Evolutionary conservation across 2,797 vertebrate genomes (phyloP).

Genomic region (Spinus olivaceus): DNA sequence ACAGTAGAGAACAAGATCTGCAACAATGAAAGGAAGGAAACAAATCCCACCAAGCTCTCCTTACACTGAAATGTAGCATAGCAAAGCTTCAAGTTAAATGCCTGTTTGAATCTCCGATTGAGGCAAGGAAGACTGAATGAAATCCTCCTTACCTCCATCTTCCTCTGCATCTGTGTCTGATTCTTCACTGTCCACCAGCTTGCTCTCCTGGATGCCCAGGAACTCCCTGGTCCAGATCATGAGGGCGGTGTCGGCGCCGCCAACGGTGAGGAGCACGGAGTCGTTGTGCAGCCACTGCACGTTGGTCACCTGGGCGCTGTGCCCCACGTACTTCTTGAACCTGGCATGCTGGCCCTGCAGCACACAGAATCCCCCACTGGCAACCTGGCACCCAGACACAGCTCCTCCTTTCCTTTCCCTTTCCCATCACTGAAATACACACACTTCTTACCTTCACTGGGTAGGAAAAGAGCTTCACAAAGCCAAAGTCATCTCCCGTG

Average conservation of each 20-base stretch:
- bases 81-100: background rate
- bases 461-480: conserved; percentile 93
- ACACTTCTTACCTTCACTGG: conserved; percentile 84
- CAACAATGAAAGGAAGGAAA: background rate
- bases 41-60: background rate
- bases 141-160: conserved; percentile 85
- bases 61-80: background rate
- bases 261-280: conserved; percentile 88
- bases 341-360: conserved; percentile 88
- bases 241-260: conserved; percentile 90
- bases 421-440: background rate
- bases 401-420: background rate
- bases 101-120: background rate
- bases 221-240: conserved; percentile 95
- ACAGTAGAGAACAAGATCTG: background rate
- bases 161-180: conserved; percentile 92
- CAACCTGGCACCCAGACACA: background rate
- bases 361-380: background rate
- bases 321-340: conserved; percentile 94
- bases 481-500: conserved; percentile 93
- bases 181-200: conserved; percentile 93
- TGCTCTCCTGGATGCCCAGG: conserved; percentile 87
- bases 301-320: conserved; percentile 92
- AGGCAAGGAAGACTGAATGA: background rate
- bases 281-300: conserved; percentile 94